Evolutionary conservation across 2,113 vertebrate genomes (phyloP), one percentile per base, ranked within the genome.

Genomic region (Callaeas wilsoni): DNA sequence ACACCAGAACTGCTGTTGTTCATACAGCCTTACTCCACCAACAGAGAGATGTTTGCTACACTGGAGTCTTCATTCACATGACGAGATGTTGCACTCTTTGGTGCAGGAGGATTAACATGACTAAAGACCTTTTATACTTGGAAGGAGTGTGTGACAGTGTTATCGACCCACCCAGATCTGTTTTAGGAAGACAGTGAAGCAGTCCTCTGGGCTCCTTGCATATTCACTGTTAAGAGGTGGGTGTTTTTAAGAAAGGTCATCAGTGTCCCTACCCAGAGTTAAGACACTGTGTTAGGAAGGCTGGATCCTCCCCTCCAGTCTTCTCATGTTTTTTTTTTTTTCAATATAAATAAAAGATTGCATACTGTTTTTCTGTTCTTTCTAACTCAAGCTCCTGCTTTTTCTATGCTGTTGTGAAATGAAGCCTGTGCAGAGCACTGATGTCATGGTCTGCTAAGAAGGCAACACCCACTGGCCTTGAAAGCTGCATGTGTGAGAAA

Each of bases 81-180:
- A 30, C 59, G 71, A 80, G 46, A 69, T 57, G 26, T 75, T 71
- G 5, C 41, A 26, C 23, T 62, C 55, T 64, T 50, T 2, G 3
- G 16, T 79, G 65, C 70, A 90, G 33, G 7, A 88, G 25, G 32
- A 53, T 86, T 88, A 83, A 39, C 49, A n/a, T 50, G 41, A 44
- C 33, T 90, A 41, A 85, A 88, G 16, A 50, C 23, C 15, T 83
- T 81, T 87, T 56, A 11, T 64, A 16, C 9, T 44, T 78, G 57
- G 78, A 73, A 65, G n/a, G 37, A 76, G 49, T 11, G 7, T 0
- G 0, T 2, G 11, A 39, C 37, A 50, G 23, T 15, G 17, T 8
- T 69, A 47, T 59, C 0, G 1, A 79, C 47, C 33, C 49, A 82
- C 41, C 30, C 26, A 64, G 12, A 12, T 73, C 62, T 87, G 5